Percentiles rank a stretch among this genome's conserved stretches.
phyloP scores from a whole-genome alignment of 2,113 vertebrate genomes.

The Falcunculus frontatus region DNA sequence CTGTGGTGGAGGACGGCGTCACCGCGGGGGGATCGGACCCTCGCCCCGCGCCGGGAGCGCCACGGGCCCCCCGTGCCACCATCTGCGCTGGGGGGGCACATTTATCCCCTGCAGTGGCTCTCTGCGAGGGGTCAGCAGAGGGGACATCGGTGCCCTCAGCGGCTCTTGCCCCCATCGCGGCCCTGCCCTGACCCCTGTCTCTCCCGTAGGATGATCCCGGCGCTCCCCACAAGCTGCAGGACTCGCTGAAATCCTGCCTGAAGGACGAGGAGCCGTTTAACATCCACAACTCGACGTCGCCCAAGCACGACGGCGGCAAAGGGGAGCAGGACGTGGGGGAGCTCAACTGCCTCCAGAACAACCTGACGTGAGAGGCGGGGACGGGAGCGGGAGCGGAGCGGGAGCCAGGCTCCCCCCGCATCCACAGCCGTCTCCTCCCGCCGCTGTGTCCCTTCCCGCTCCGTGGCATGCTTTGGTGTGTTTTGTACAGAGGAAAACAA shows the following conservation, averaged over 20 bases:
- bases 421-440: not conserved
- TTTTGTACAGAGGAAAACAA: slow-evolving; percentile 83
- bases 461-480: slow-evolving; percentile 92
- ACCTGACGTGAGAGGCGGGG: slow-evolving; percentile 81
- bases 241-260: slow-evolving; percentile 87
- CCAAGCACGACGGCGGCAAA: slow-evolving; percentile 89
- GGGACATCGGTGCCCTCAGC: accelerated
- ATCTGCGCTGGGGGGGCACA: not conserved
- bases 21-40: accelerated
- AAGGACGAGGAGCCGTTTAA: slow-evolving; percentile 92
- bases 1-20: not conserved
- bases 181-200: not conserved
- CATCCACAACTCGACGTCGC: slow-evolving; percentile 93
- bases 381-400: not conserved
- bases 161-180: too few species aligned
- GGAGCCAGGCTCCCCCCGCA: not conserved
- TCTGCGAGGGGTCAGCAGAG: accelerated
- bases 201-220: slow-evolving; percentile 81
- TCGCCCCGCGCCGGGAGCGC: not conserved
- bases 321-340: slow-evolving; percentile 84
- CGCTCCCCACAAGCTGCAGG: slow-evolving; percentile 92
- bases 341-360: slow-evolving; percentile 95
- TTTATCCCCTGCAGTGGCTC: not conserved
- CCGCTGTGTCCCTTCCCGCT: not conserved
- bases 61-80: accelerated